Conservation (phyloP, 1,140 invertebrate genomes). For the Nymphalis io region DNA sequence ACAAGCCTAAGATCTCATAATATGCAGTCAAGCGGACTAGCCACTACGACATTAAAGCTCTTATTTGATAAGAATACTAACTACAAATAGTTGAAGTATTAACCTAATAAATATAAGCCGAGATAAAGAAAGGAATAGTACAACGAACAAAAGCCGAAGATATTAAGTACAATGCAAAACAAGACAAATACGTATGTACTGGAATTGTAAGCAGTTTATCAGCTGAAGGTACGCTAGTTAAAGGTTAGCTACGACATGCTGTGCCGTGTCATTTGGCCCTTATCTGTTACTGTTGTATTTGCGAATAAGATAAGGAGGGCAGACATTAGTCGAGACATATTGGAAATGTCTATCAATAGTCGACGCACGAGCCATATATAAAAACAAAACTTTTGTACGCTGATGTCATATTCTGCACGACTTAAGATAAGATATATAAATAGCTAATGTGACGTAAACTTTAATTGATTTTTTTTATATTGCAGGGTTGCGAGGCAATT, state of each 20-base stretch:
- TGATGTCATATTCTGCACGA: neutral
- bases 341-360: constrained; percentile 3
- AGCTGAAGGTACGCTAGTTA: constrained; percentile 36
- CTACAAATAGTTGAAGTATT: constrained; percentile 4
- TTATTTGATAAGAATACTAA: neutral
- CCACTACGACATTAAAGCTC: too few relatives aligned
- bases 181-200: constrained; percentile 32
- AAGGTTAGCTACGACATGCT: constrained; percentile 43
- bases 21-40: too few relatives aligned
- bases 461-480: too few relatives aligned
- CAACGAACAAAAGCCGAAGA: constrained; percentile 7
- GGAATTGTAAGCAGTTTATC: constrained; percentile 37
- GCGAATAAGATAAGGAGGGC: constrained; percentile 36
- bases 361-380: neutral
- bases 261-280: constrained; percentile 36
- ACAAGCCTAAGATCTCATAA: too few relatives aligned
- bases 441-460: too few relatives aligned
- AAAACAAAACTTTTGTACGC: neutral
- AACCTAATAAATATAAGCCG: constrained; percentile 1
- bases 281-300: constrained; percentile 39
- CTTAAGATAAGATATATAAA: neutral
- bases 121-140: constrained; percentile 9
- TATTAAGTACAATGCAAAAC: constrained; percentile 26
- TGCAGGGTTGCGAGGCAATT: too few relatives aligned
- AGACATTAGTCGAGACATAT: constrained; percentile 2